Percentiles rank a stretch among this genome's conserved stretches.
Conservation (phyloP, 2,797 vertebrate genomes). For the Sarcophilus harrisii region DNA sequence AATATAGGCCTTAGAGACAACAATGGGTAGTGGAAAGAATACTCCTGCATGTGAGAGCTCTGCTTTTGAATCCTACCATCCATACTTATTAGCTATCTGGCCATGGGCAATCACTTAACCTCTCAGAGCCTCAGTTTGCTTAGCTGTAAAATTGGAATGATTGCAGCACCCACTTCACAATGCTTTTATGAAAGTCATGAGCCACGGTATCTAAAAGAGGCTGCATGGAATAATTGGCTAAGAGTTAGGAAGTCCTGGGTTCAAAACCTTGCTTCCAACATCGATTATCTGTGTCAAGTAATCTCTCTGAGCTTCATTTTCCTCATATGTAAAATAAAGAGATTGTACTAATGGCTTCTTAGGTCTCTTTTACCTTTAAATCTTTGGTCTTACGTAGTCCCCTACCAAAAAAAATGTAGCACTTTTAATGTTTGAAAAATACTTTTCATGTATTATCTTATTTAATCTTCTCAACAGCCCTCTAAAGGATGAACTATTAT, state of each 20-base stretch:
- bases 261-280: not conserved
- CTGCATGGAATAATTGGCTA: too few species aligned
- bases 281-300: not conserved
- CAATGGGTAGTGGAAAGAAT: not conserved
- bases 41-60: not conserved
- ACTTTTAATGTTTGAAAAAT: not conserved
- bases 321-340: not conserved
- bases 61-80: not conserved
- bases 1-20: not conserved
- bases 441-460: not conserved
- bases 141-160: too few species aligned
- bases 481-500: not conserved
- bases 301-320: constrained; percentile 27
- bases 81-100: not conserved
- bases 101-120: not conserved
- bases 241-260: not conserved
- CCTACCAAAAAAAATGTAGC: not conserved
- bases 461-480: not conserved
- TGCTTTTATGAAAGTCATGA: too few species aligned
- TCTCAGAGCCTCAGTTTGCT: not conserved
- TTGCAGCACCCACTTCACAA: not conserved
- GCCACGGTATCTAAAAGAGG: not conserved
- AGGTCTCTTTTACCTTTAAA: too few species aligned
- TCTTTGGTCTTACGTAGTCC: not conserved
- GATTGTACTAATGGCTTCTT: not conserved